A percentile compares a stretch with the other conserved stretches of the same genome.
These are phyloP conservation scores for Antennarius maculatus DNA, from an alignment of 2,797 vertebrate genomes.

Conservation along the genomic window DNA sequence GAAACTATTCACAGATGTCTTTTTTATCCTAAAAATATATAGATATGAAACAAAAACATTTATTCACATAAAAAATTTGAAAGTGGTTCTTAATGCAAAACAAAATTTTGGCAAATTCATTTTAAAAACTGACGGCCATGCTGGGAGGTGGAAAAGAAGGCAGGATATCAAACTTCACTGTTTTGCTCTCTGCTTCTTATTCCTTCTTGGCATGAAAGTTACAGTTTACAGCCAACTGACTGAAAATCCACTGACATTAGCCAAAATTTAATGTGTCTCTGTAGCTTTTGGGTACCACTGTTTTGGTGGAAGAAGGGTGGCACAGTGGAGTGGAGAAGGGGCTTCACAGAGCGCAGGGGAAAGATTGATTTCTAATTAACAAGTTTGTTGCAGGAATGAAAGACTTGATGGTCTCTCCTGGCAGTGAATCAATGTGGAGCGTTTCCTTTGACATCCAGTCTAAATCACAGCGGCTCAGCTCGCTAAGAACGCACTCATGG, in stretches of 20 bases:
- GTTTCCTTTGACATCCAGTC: conserved; percentile 65
- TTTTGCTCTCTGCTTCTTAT: conserved; percentile 48
- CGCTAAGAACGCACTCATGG: conserved; percentile 59
- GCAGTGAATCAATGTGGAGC: conserved; percentile 71
- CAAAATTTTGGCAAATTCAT: conserved; percentile 45
- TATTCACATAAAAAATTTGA: conserved; percentile 17
- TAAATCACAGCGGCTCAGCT: conserved; percentile 69
- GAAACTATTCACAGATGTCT: conserved; percentile 6
- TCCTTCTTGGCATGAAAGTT: conserved; percentile 57
- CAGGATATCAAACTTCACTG: conserved; percentile 44
- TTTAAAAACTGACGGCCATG: conserved; percentile 46
- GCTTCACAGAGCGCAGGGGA: conserved; percentile 37
- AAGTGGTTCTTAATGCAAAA: conserved; percentile 31
- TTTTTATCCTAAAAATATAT: conserved; percentile 19
- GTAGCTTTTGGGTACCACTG: conserved; percentile 54
- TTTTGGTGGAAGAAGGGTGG: conserved; percentile 49
- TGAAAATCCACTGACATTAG: conserved; percentile 65
- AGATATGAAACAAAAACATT: not conserved
- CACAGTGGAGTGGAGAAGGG: conserved; percentile 27
- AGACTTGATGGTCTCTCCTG: conserved; percentile 68
- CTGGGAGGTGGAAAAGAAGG: conserved; percentile 62
- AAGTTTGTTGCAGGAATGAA: conserved; percentile 72
- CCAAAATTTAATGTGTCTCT: conserved; percentile 54
- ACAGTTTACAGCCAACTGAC: conserved; percentile 56
- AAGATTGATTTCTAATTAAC: conserved; percentile 80